Evolutionary conservation across 2,888 invertebrate genomes (phyloP), one percentile per base, ranked within the genome.

Genomic region (Dioctria rufipes): DNA sequence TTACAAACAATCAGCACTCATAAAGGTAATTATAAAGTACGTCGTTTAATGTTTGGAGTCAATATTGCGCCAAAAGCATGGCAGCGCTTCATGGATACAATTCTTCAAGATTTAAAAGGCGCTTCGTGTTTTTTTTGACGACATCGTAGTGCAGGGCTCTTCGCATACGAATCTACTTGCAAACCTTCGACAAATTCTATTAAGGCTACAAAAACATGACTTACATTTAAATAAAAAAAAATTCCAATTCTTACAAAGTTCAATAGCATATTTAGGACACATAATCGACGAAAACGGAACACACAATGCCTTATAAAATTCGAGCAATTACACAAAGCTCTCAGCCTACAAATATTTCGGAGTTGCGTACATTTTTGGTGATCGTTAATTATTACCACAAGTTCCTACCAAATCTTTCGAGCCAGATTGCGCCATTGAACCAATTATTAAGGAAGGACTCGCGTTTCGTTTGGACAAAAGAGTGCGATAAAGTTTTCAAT

Each of bases 1-100:
- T n/a, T n/a, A n/a, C n/a, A n/a, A n/a, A 39, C 73, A 3, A 73
- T 49, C 37, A 73, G 73, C 37, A 73, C 73, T 5, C 54, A 67
- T n/a, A 13, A 4, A 5, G 67, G 67, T 4, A 67, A 67, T 67
- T 67, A 67, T 43, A 67, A 67, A 42, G 67, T 67, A n/a, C 39
- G 42, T 5, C 2, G 67, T 42, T 43, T 67, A 43, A 67, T 42
- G 67, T 67, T 67, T 43, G 67, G 67, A 43, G 49, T 67, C 4
- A 67, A 67, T 2, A 4, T 25, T 42, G 67, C 67, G 42, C 67
- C 67, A 13, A 67, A 67, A 1, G 42, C 5, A n/a, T 67, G 67
- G 46, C 67, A 67, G 49, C 43, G 67, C 5, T 67, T 9, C 40
- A 67, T 67, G 42, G 67, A 67, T 49, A 5, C 8, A 3, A n/a